Conservation (phyloP, 2,113 vertebrate species). For the Thamnophis sirtalis region DNA sequence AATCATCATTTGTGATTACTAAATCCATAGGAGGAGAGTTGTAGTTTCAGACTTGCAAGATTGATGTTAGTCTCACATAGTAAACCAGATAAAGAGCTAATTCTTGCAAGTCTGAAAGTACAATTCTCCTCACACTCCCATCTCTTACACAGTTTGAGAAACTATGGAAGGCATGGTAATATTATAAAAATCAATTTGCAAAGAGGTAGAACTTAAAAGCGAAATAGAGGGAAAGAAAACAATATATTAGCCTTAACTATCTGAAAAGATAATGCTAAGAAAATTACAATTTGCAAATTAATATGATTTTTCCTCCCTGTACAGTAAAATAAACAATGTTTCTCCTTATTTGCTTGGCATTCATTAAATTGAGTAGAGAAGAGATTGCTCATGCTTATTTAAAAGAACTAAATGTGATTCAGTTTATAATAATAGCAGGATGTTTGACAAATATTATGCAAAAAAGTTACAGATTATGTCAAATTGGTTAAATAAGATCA, state of each 20-base stretch:
- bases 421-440: background rate
- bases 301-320: accelerated
- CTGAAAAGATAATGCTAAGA: background rate
- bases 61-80: too few relatives aligned
- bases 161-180: background rate
- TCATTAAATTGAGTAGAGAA: constrained; percentile 9
- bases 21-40: background rate
- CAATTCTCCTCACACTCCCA: too few relatives aligned
- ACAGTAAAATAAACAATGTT: background rate
- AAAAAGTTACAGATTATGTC: background rate
- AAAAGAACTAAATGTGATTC: background rate
- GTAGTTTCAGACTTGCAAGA: too few relatives aligned
- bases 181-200: constrained; percentile 6
- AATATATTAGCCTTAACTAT: constrained; percentile 6
- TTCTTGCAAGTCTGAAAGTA: too few relatives aligned
- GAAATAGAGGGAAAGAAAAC: background rate
- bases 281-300: background rate
- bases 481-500: background rate
- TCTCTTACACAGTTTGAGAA: too few relatives aligned
- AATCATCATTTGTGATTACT: background rate
- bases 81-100: too few relatives aligned
- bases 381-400: background rate
- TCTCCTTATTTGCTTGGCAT: background rate
- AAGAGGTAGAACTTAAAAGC: background rate
- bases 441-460: background rate